A percentile compares a stretch with the other conserved stretches of the same genome.
Evolutionary conservation across 2,797 vertebrate species (phyloP).

Genomic region (Delichon dasypus): DNA sequence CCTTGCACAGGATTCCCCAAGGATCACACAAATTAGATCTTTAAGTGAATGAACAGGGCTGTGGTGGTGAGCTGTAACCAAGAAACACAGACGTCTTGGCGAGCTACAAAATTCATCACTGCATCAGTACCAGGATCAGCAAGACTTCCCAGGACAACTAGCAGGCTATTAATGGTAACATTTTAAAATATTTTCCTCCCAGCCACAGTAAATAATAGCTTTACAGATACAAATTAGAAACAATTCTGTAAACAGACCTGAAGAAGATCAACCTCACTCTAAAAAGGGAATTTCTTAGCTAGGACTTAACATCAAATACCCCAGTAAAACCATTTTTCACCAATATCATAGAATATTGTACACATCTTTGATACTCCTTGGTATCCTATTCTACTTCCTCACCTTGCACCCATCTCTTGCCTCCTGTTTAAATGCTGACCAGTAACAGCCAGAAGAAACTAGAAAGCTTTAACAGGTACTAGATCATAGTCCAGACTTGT

Average conservation of each 20-base stretch:
- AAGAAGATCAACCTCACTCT: not conserved
- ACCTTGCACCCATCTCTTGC: not conserved
- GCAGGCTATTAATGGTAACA: slow-evolving; percentile 61
- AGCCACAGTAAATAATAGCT: not conserved
- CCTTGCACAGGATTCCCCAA: not conserved
- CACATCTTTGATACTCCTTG: not conserved
- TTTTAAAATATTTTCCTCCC: not conserved
- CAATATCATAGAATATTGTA: not conserved
- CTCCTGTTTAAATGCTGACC: not conserved
- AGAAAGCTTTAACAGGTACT: not conserved
- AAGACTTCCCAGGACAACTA: slow-evolving; percentile 51
- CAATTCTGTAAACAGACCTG: not conserved
- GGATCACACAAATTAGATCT: not conserved
- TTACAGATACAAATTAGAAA: not conserved
- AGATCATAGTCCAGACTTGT: not conserved
- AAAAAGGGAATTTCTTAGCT: not conserved
- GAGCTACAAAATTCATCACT: slow-evolving; percentile 70
- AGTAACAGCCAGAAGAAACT: not conserved
- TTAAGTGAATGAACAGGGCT: slow-evolving; percentile 22
- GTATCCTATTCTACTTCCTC: not conserved
- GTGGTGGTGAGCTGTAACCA: slow-evolving; percentile 67
- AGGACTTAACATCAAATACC: not conserved
- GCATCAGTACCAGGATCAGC: slow-evolving; percentile 45
- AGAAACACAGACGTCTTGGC: slow-evolving; percentile 55
- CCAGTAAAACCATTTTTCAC: not conserved